Conservation (phyloP, 1,140 invertebrate genomes). For the Sinonovacula constricta region DNA sequence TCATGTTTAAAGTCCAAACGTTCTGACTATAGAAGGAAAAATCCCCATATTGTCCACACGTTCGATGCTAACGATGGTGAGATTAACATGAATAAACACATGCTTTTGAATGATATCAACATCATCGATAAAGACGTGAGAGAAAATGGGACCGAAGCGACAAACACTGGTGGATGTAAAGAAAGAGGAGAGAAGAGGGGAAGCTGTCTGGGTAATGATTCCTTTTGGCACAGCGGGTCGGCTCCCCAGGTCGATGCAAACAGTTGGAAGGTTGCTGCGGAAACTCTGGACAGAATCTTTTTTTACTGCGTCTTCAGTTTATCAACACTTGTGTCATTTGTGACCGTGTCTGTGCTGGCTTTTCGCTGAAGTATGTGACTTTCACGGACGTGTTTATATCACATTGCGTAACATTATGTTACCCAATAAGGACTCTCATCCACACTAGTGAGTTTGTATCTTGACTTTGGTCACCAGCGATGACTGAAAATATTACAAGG, state of each 20-base stretch:
- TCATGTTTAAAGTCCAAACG: background rate
- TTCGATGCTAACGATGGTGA: background rate
- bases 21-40: background rate
- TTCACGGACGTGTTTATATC: no score
- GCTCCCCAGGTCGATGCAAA: background rate
- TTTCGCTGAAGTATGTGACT: no score
- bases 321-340: background rate
- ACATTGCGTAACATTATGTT: no score
- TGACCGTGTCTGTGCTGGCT: background rate
- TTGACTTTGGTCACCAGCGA: no score
- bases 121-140: background rate
- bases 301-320: background rate
- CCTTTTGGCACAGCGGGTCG: background rate
- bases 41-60: background rate
- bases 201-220: background rate
- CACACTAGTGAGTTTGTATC: no score
- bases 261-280: background rate
- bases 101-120: background rate
- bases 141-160: background rate
- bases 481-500: no score
- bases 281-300: background rate
- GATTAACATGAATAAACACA: no score
- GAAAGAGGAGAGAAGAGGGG: no score
- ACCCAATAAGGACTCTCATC: no score
- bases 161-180: background rate